Percentiles rank a stretch among this genome's conserved stretches.
These are phyloP conservation scores for Lophius piscatorius DNA, from an alignment of 2,113 vertebrate genomes.

Conservation along the genomic window DNA sequence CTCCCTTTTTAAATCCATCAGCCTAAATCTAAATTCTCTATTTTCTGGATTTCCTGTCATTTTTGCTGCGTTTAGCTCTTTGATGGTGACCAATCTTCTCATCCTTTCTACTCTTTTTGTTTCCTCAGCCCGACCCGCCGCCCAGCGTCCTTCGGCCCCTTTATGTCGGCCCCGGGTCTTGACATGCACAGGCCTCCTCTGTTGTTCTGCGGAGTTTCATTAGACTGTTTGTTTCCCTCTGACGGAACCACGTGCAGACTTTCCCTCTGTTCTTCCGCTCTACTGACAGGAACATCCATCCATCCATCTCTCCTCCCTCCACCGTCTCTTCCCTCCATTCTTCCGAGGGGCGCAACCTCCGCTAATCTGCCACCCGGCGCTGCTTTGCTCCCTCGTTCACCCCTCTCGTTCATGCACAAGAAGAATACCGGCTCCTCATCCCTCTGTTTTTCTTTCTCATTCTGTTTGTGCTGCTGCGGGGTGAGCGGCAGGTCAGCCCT, in stretches of 20 bases:
- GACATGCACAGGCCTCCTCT: too few relatives aligned
- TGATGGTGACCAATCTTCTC: too few relatives aligned
- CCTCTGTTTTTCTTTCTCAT: slow-evolving; percentile 68
- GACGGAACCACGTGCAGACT: slow-evolving; percentile 14
- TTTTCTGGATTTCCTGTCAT: too few relatives aligned
- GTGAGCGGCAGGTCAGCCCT: slow-evolving; percentile 72
- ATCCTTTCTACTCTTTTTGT: too few relatives aligned
- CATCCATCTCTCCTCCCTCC: slow-evolving; percentile 7
- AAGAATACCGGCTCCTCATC: slow-evolving; percentile 68
- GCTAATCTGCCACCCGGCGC: slow-evolving; percentile 53
- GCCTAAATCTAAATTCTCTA: too few relatives aligned
- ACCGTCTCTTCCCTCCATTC: slow-evolving; percentile 34
- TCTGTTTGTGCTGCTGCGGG: slow-evolving; percentile 58
- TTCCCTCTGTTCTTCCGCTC: slow-evolving; percentile 20
- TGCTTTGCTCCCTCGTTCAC: slow-evolving; percentile 32
- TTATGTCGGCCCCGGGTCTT: too few relatives aligned
- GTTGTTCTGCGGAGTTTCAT: too few relatives aligned
- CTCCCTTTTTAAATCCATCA: too few relatives aligned
- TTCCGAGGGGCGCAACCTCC: slow-evolving; percentile 46
- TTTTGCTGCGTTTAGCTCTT: too few relatives aligned
- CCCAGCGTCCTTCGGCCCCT: too few relatives aligned
- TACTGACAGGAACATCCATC: slow-evolving; percentile 9
- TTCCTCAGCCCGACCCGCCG: too few relatives aligned
- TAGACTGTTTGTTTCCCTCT: background rate
- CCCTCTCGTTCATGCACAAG: slow-evolving; percentile 67